Evolutionary conservation across 2,888 invertebrate species (phyloP), one percentile per base, ranked within the genome.

Genomic region (Patella pellucida): DNA sequence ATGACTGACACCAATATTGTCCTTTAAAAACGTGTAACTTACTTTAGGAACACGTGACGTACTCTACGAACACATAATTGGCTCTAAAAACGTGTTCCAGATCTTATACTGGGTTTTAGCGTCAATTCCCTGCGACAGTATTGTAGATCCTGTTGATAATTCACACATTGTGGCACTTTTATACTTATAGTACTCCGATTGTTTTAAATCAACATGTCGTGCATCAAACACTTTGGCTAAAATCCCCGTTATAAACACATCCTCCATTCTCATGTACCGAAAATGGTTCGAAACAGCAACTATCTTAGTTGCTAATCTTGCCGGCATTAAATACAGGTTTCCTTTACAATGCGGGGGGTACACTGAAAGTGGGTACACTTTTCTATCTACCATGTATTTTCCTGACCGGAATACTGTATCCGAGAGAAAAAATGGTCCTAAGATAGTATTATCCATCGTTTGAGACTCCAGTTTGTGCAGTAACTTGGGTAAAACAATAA

Each of bases 161-260:
- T 41, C 41, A 41, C 41, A 41, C 7, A 41, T 7, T 41, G 41
- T 41, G 41, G 41, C 41, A 41, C 41, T 41, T 41, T 41, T 41
- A 41, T 41, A 41, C 7, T 41, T 41, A 41, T 41, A 0, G 9
- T 41, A 41, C 41, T 41, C 41, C 41, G 41, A 41, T 41, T 41
- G 1, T 7, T 41, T 1, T 23, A 74, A 70, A 52, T 73, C 71
- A 68, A 76, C 54, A n/a, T 76, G 76, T 14, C 79, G 75, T 23
- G 84, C 83, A 52, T 79, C 80, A 56, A 84, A 76, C 11, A 83
- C 75, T 74, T 81, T 82, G 0, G 83, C 81, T 12, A 87, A 75
- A 67, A 84, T 81, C 1, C 87, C 87, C 3, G 87, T 86, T 5
- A 87, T 82, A 67, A 83, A 86, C 16, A 80, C 87, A 52, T 87